Conservation (phyloP, 2,797 vertebrate genomes). For the Gadopsis marmoratus region DNA sequence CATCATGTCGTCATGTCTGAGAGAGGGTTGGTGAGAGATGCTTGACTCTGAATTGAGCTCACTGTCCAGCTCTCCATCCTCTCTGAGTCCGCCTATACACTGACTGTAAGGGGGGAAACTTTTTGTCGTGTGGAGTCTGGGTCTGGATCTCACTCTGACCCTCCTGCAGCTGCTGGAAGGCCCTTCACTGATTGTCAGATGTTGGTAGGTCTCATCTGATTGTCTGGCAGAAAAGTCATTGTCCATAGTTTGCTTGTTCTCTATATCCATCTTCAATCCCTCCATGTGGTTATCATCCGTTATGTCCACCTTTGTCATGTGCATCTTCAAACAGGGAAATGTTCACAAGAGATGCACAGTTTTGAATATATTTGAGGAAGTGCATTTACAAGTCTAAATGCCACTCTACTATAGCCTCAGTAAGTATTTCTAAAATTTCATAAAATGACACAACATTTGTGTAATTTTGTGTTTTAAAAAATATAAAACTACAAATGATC, state of each 20-base stretch:
- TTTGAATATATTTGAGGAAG: slow-evolving; percentile 52
- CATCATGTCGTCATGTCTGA: not conserved
- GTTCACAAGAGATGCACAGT: slow-evolving; percentile 38
- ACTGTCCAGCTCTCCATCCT: slow-evolving; percentile 13
- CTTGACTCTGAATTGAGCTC: slow-evolving; percentile 9
- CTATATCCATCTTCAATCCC: slow-evolving; percentile 42
- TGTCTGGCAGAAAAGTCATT: slow-evolving; percentile 35
- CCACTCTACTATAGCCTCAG: not conserved
- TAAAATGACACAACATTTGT: not conserved
- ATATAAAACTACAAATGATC: not conserved
- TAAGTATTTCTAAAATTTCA: not conserved
- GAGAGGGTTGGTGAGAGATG: not conserved
- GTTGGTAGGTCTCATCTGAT: slow-evolving; percentile 39
- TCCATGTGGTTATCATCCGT: slow-evolving; percentile 42
- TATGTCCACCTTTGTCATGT: slow-evolving; percentile 50
- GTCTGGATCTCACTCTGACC: slow-evolving; percentile 54
- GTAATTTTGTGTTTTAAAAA: no score
- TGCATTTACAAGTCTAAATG: slow-evolving; percentile 16
- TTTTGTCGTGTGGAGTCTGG: slow-evolving; percentile 72
- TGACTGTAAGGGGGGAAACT: slow-evolving; percentile 80
- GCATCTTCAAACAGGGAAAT: slow-evolving; percentile 54
- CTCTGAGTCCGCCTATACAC: slow-evolving; percentile 70
- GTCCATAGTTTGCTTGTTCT: slow-evolving; percentile 29
- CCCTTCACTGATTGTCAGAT: slow-evolving; percentile 16
- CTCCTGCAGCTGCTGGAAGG: slow-evolving; percentile 40